Base-by-base conservation (phyloP, 2,113 vertebrate species). In the Odontesthes bonariensis region DNA sequence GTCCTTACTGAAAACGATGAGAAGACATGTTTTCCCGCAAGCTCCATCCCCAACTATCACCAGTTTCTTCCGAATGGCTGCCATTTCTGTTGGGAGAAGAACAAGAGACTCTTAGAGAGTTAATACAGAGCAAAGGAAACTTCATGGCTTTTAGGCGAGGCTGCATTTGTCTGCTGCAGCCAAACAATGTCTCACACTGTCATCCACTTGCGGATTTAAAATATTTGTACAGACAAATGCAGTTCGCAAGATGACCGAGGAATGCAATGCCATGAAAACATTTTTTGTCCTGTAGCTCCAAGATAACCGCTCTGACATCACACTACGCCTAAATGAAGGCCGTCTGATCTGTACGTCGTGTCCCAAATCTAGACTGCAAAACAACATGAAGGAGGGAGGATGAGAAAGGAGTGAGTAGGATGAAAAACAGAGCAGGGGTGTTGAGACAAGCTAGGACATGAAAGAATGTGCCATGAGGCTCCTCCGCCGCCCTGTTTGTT, bases 1-100 rank as follows among this genome's bases (percentile, higher is more conserved):
- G 79, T 99, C 98, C 82, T 99, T 99, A 89, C 98, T 99, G 94
- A 99, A 99, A 32, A 99, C 98, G 0, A 99, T 99, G 60, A 99
- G 95, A 27, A 99, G 96, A 77, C 97, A 99, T 0, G 98, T 99
- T 92, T 99, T 99, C 17, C 98, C 97, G 0, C 98, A 99, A 27
- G 98, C 98, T 52, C 98, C 98, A 1, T 99, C 98, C 2, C 98
- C 98, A 61, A 99, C 98, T 0, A 99, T 99, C 91, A 99, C 98
- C 92, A 99, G 94, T 92, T 99, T 99, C 93, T 99, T 99, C 71
- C 98, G 95, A 88, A 99, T 97, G 44, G 96, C 95, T 1, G 98
- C 97, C 98, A 99, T 99, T 1, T 89, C 96, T 96, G 93, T 32
- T 6, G 35, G 38, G 51, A 71, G 59, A n/a, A 52, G 6, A 57